A percentile compares a stretch with the other conserved stretches of the same genome.
Conservation (phyloP, 1,140 invertebrate species). For the Cepaea nemoralis region DNA sequence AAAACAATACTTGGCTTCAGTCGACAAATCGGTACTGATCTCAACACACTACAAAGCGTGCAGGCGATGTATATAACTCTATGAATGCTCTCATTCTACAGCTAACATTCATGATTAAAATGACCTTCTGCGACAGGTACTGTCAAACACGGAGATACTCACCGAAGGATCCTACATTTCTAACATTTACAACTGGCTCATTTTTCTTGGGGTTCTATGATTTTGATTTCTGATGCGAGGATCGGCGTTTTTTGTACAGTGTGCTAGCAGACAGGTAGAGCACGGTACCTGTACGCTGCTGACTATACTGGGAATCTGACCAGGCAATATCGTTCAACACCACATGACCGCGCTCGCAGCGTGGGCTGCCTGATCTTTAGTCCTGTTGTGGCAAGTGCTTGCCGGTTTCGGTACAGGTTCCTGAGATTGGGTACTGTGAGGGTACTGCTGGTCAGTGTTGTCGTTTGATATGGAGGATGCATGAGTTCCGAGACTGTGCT, state of each 20-base stretch:
- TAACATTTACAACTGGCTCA: slow-evolving; percentile 54
- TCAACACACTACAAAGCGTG: too few relatives aligned
- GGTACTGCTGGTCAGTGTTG: slow-evolving; percentile 25
- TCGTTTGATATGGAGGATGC: background rate
- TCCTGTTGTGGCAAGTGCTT: slow-evolving; percentile 27
- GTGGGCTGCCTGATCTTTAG: slow-evolving; percentile 9
- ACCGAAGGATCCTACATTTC: slow-evolving; percentile 48
- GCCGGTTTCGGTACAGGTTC: slow-evolving; percentile 35
- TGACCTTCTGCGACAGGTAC: too few relatives aligned
- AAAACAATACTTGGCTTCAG: too few relatives aligned
- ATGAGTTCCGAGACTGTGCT: slow-evolving; percentile 30
- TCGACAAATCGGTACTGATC: too few relatives aligned
- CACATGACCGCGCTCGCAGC: slow-evolving; percentile 40
- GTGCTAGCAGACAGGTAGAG: slow-evolving; percentile 29
- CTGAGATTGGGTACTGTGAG: slow-evolving; percentile 32
- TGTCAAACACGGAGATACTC: too few relatives aligned
- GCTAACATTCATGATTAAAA: too few relatives aligned
- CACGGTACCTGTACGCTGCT: too few relatives aligned
- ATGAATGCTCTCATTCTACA: too few relatives aligned
- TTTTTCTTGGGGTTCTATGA: slow-evolving; percentile 34
- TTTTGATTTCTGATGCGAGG: slow-evolving; percentile 21
- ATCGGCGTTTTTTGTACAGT: slow-evolving; percentile 5
- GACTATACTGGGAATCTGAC: slow-evolving; percentile 22
- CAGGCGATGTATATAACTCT: too few relatives aligned
- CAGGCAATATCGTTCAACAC: slow-evolving; percentile 44